Conservation (phyloP, 1,140 invertebrate genomes). For the Pachyrhynchus sulphureomaculatus region DNA sequence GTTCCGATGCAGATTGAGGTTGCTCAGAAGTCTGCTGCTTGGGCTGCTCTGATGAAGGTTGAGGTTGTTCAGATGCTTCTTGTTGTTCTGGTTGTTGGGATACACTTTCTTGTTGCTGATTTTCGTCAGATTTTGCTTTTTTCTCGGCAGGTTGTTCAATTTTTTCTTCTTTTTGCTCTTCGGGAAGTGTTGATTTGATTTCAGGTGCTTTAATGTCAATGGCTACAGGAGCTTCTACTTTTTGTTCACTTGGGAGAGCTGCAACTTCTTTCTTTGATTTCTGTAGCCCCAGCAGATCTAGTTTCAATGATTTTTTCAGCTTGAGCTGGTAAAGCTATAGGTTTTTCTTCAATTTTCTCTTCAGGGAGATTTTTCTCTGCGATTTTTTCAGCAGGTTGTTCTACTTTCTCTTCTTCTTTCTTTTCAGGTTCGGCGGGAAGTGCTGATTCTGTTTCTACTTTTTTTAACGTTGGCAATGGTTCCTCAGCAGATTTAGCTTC, state of each 20-base stretch:
- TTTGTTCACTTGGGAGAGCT: conserved; percentile 38
- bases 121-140: conserved; percentile 43
- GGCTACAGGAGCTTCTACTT: conserved; percentile 36
- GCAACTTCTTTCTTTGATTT: conserved; percentile 39
- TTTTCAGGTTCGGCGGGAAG: neutral
- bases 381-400: conserved; percentile 18
- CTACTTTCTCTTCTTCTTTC: conserved; percentile 14
- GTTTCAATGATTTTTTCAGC: conserved; percentile 28
- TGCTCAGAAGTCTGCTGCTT: conserved; percentile 3
- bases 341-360: conserved; percentile 38
- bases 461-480: conserved; percentile 23
- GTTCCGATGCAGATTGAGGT: neutral
- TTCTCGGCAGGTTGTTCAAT: conserved; percentile 34
- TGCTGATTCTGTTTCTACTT: conserved; percentile 26
- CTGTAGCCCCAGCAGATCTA: conserved; percentile 31
- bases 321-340: conserved; percentile 41
- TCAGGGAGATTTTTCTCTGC: conserved; percentile 25
- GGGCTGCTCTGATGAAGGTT: neutral
- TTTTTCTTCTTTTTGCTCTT: conserved; percentile 17
- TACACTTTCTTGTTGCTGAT: conserved; percentile 22
- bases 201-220: conserved; percentile 42
- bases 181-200: conserved; percentile 24
- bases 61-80: conserved; percentile 9
- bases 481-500: conserved; percentile 25
- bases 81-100: conserved; percentile 11